phyloP scores from a whole-genome alignment of 2,888 invertebrate species.

The Steromphala cineraria region DNA sequence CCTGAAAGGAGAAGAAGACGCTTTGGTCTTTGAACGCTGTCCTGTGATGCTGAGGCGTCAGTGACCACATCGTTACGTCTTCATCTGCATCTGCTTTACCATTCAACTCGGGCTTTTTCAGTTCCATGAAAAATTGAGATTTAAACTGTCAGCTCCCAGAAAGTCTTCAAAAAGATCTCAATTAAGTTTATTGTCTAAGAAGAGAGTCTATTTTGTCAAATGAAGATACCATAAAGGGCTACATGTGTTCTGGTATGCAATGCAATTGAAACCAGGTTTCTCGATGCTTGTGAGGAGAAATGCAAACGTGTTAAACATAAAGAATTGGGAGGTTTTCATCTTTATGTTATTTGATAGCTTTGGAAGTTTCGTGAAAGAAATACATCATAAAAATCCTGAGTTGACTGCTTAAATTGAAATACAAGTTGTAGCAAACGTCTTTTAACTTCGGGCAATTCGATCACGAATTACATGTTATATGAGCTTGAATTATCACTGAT shows the following conservation, averaged over 20 bases:
- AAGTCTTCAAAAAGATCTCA: constrained; percentile 6
- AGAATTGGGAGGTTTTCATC: no score
- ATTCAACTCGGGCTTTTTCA: neutral
- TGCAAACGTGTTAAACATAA: no score
- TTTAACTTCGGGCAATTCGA: no score
- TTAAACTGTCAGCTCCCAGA: neutral
- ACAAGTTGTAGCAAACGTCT: no score
- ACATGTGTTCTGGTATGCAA: neutral
- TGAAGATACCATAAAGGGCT: constrained; percentile 1
- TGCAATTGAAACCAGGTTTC: no score
- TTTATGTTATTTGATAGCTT: no score
- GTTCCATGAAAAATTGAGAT: constrained; percentile 9
- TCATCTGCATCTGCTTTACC: neutral
- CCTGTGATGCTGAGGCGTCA: neutral
- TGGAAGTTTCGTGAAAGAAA: no score
- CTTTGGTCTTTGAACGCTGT: neutral
- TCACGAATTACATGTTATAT: no score
- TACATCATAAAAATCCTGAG: no score
- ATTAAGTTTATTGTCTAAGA: neutral
- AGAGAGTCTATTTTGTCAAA: neutral
- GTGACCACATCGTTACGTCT: neutral
- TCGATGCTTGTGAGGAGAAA: no score
- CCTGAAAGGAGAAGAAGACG: neutral
- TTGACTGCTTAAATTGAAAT: no score
- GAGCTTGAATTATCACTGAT: no score